These are phyloP conservation scores for Spisula subtruncata DNA, from an alignment of 2,888 invertebrate species.

Conservation along the genomic window DNA sequence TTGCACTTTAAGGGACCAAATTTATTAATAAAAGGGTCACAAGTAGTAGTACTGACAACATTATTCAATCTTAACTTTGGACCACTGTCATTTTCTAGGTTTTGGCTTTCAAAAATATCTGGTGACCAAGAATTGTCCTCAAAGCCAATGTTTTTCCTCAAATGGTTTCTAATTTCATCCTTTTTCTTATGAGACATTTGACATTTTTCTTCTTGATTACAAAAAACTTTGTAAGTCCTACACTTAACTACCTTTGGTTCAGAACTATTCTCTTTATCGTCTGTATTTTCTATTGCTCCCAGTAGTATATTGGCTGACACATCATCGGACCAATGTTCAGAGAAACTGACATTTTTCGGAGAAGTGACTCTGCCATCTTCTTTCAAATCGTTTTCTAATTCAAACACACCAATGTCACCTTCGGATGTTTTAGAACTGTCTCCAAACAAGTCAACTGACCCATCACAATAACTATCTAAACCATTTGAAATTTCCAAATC, in stretches of 20 bases:
- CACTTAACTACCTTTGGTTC: neutral
- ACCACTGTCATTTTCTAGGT: neutral
- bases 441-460: constrained; percentile 45
- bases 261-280: neutral
- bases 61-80: neutral
- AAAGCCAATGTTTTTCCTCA: neutral
- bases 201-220: neutral
- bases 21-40: neutral
- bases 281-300: neutral
- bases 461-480: neutral
- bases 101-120: constrained; percentile 1
- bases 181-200: neutral
- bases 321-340: neutral
- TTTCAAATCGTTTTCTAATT: neutral
- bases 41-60: neutral
- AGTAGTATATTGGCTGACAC: neutral
- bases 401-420: neutral
- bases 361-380: neutral
- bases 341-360: constrained; percentile 4
- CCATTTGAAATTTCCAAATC: neutral
- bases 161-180: neutral
- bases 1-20: neutral
- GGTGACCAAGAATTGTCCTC: neutral
- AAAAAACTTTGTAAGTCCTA: neutral
- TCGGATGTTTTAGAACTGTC: constrained; percentile 24